Percentiles rank a stretch among this genome's conserved stretches.
Conservation (phyloP, 2,888 invertebrate genomes). For the Acleris sparsana region DNA sequence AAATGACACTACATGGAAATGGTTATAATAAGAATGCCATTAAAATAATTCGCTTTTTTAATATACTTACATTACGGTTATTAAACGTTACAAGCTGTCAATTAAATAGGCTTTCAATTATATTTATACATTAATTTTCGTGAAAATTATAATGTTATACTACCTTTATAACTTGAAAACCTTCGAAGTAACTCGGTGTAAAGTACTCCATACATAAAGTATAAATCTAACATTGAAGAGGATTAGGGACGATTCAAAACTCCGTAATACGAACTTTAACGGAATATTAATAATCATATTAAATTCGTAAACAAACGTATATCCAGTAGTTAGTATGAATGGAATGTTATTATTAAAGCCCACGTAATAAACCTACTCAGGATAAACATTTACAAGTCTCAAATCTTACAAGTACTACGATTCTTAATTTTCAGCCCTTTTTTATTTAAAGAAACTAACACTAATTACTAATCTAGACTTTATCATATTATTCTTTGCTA, state of each 20-base stretch:
- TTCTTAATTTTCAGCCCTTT: slow-evolving; percentile 43
- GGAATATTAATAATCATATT: slow-evolving; percentile 14
- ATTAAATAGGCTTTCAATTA: background rate
- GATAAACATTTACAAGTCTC: slow-evolving; percentile 47
- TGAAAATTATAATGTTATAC: background rate
- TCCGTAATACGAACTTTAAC: slow-evolving; percentile 4
- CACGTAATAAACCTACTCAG: slow-evolving; percentile 47
- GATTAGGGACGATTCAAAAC: slow-evolving; percentile 10
- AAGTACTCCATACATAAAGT: background rate
- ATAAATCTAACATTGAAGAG: slow-evolving; percentile 18
- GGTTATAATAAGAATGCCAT: too few relatives aligned
- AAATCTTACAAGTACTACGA: slow-evolving; percentile 41
- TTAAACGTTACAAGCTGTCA: background rate
- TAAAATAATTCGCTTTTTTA: too few relatives aligned
- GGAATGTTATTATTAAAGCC: slow-evolving; percentile 68
- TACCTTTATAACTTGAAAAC: slow-evolving; percentile 1
- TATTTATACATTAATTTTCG: background rate
- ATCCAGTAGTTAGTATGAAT: slow-evolving; percentile 43
- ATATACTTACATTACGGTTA: background rate
- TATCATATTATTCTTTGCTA: slow-evolving; percentile 62
- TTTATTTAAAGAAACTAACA: slow-evolving; percentile 46
- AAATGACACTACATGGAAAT: too few relatives aligned
- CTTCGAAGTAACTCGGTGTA: background rate
- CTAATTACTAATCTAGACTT: slow-evolving; percentile 53
- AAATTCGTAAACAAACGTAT: slow-evolving; percentile 41